phyloP scores from a whole-genome alignment of 2,888 invertebrate genomes.

The Noctua pronuba region DNA sequence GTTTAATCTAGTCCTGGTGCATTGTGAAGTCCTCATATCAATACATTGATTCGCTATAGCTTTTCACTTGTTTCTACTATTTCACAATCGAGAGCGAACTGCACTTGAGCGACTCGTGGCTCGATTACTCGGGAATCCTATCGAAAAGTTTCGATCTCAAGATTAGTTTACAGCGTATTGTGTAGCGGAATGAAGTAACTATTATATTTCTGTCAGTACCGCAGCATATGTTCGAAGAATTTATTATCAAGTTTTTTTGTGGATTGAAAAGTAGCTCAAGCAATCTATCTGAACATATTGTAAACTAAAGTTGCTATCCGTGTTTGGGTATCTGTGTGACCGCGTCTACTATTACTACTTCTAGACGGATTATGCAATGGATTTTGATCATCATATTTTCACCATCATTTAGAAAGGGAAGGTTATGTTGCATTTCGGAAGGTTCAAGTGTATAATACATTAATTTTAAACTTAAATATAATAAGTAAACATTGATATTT shows the following conservation, averaged over 20 bases:
- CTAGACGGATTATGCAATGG: not conserved
- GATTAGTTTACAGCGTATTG: constrained; percentile 29
- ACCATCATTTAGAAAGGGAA: not conserved
- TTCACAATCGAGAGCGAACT: constrained; percentile 25
- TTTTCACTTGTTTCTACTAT: constrained; percentile 9
- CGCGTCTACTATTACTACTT: not conserved
- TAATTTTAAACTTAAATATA: too few relatives aligned
- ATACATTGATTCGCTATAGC: constrained; percentile 12
- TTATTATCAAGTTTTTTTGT: not conserved
- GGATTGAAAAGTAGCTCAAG: not conserved
- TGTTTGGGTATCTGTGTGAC: not conserved
- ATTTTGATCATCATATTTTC: too few relatives aligned
- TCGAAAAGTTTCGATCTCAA: constrained; percentile 38
- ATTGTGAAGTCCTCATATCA: not conserved
- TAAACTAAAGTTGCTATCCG: not conserved
- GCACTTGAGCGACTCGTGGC: constrained; percentile 33
- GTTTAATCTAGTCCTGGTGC: not conserved
- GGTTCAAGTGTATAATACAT: too few relatives aligned
- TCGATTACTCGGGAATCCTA: constrained; percentile 33
- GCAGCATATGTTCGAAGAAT: not conserved
- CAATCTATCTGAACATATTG: not conserved
- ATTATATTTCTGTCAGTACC: constrained; percentile 11
- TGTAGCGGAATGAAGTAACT: constrained; percentile 24
- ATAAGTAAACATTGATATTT: too few relatives aligned
- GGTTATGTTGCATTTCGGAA: too few relatives aligned